A percentile compares a stretch with the other conserved stretches of the same genome.
Conservation (phyloP, 2,888 invertebrate species). For the Minunthozetes semirufus region DNA sequence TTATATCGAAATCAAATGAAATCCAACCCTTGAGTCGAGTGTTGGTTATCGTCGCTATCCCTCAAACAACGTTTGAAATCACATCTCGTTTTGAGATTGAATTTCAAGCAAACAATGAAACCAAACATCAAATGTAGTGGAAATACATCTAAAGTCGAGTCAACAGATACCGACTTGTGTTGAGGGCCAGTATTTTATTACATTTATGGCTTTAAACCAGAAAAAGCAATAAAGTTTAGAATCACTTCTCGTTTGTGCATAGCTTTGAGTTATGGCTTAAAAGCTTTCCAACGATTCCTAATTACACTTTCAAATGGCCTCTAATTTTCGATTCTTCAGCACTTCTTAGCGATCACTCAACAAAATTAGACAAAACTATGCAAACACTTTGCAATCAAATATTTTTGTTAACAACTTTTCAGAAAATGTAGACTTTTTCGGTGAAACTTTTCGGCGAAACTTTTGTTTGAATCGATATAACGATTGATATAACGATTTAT, state of each 20-base stretch:
- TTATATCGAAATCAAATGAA: background rate
- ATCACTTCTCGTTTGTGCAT: background rate
- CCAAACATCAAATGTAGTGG: background rate
- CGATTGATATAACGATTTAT: background rate
- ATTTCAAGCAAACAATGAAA: conserved; percentile 1
- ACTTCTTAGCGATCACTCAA: background rate
- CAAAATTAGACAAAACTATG: no score
- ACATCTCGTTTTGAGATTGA: background rate
- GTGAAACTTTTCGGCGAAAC: no score
- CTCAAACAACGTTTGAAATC: background rate
- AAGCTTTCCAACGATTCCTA: background rate
- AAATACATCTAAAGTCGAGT: no score
- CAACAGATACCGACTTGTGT: background rate
- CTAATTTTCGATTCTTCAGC: background rate
- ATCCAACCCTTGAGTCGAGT: background rate
- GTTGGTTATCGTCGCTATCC: background rate
- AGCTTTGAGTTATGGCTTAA: background rate
- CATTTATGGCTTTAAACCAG: conserved; percentile 3
- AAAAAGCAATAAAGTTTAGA: conserved; percentile 18
- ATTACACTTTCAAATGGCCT: background rate
- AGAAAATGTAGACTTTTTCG: no score
- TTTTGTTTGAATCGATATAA: background rate
- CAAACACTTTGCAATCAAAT: no score
- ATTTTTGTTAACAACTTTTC: no score
- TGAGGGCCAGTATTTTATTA: background rate